A percentile compares a stretch with the other conserved stretches of the same genome.
Evolutionary conservation across 2,888 invertebrate genomes (phyloP).

Genomic region (Allolobophora icterica): DNA sequence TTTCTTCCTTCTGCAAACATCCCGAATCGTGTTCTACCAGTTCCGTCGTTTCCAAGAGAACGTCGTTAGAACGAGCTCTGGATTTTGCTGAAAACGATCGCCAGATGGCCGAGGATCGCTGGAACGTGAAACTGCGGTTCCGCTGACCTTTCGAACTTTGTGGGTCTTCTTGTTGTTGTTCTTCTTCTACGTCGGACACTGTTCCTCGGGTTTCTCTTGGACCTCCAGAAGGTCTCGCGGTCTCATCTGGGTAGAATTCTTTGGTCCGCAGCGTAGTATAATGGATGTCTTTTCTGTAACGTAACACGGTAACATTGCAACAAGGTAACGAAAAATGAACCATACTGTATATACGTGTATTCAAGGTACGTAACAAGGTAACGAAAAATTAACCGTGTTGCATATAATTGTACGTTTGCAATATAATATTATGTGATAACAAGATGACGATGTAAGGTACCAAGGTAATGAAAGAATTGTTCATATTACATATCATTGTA

Average conservation of each 20-base stretch:
- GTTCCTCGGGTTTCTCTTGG: not conserved
- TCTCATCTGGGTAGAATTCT: not conserved
- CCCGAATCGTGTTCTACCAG: not conserved
- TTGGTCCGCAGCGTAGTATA: not conserved
- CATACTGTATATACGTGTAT: too few species aligned
- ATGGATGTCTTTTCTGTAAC: not conserved
- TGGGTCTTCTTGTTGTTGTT: not conserved
- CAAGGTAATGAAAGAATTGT: too few species aligned
- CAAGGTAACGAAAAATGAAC: too few species aligned
- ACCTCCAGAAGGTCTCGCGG: not conserved
- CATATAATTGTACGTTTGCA: too few species aligned
- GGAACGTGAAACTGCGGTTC: not conserved
- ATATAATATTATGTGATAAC: too few species aligned
- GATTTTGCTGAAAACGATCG: not conserved
- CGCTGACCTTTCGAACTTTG: not conserved
- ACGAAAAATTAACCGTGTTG: too few species aligned
- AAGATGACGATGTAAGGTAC: too few species aligned
- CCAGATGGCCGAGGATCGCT: not conserved
- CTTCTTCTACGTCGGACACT: not conserved
- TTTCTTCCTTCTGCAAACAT: not conserved
- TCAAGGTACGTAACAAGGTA: too few species aligned
- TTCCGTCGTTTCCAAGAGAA: not conserved
- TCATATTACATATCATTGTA: too few species aligned
- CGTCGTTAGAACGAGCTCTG: not conserved
- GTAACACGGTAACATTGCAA: too few species aligned